Percentiles rank a stretch among this genome's conserved stretches.
Conservation (phyloP, 2,888 invertebrate species). For the Nesidiocoris tenuis region DNA sequence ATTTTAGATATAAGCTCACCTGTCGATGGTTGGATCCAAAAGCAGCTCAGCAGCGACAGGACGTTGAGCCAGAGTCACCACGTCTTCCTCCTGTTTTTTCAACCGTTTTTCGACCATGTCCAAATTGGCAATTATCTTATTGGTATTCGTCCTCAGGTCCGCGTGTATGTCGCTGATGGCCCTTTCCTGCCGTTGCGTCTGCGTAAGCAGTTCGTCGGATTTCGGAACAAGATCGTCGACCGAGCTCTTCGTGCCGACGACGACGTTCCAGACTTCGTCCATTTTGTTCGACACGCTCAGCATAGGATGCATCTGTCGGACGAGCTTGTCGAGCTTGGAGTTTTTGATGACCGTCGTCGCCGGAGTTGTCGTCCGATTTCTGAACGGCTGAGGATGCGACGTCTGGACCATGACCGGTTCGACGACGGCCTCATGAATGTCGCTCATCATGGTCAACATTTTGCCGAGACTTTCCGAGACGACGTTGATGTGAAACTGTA, state of each 20-base stretch:
- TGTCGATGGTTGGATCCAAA: slow-evolving; percentile 74
- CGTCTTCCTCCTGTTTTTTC: slow-evolving; percentile 82
- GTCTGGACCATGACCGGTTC: slow-evolving; percentile 63
- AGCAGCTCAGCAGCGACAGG: slow-evolving; percentile 73
- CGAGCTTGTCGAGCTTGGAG: slow-evolving; percentile 77
- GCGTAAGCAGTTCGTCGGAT: slow-evolving; percentile 79
- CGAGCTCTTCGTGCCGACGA: slow-evolving; percentile 83
- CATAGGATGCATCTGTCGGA: slow-evolving; percentile 80
- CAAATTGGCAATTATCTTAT: slow-evolving; percentile 82
- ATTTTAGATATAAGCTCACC: too few species aligned
- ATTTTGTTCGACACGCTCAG: slow-evolving; percentile 84
- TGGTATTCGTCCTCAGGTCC: slow-evolving; percentile 76
- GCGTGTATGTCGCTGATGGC: slow-evolving; percentile 84
- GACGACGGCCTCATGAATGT: slow-evolving; percentile 79
- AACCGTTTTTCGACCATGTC: slow-evolving; percentile 81
- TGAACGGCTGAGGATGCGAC: slow-evolving; percentile 51
- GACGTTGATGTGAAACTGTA: slow-evolving; percentile 80
- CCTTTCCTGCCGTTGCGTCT: slow-evolving; percentile 81
- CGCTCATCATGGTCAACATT: slow-evolving; percentile 74
- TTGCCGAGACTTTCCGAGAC: slow-evolving; percentile 80
- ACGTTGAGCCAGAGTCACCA: slow-evolving; percentile 72
- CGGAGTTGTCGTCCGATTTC: slow-evolving; percentile 61
- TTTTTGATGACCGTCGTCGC: slow-evolving; percentile 61
- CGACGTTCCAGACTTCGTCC: slow-evolving; percentile 89
- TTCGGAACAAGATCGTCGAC: slow-evolving; percentile 83